A percentile compares a stretch with the other conserved stretches of the same genome.
These are phyloP conservation scores for Sus cebifrons DNA, from an alignment of 2,797 vertebrate genomes.

Conservation along the genomic window DNA sequence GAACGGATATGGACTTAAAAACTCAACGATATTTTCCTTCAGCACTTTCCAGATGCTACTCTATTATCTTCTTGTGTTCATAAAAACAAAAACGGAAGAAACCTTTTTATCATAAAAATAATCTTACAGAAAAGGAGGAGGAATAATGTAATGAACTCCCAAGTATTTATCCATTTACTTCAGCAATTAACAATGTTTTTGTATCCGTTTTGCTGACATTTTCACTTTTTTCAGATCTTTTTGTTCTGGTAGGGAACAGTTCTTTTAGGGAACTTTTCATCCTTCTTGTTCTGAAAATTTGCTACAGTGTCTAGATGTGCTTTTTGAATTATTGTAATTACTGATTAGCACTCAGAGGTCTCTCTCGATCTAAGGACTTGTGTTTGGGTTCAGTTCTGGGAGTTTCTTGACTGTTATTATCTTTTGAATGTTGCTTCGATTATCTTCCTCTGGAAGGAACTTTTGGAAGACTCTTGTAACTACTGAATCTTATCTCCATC, in stretches of 20 bases:
- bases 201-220: constrained; percentile 1
- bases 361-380: constrained; percentile 47
- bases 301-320: neutral
- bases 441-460: constrained; percentile 57
- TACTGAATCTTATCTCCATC: neutral
- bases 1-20: constrained; percentile 56
- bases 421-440: constrained; percentile 34
- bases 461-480: constrained; percentile 56
- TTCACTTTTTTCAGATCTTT: constrained; percentile 2
- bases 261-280: constrained; percentile 40
- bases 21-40: constrained; percentile 34
- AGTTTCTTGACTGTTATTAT: constrained; percentile 57
- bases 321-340: neutral
- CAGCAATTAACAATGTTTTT: neutral
- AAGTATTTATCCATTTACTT: neutral
- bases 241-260: constrained; percentile 26
- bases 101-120: constrained; percentile 39
- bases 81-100: neutral
- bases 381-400: constrained; percentile 56
- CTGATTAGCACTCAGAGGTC: constrained; percentile 33
- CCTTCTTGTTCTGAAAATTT: constrained; percentile 51
- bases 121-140: constrained; percentile 41
- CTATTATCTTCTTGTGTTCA: neutral
- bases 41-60: neutral
- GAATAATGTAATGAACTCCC: neutral